Base-by-base conservation (phyloP, 2,113 vertebrate species). In the Colius striatus region DNA sequence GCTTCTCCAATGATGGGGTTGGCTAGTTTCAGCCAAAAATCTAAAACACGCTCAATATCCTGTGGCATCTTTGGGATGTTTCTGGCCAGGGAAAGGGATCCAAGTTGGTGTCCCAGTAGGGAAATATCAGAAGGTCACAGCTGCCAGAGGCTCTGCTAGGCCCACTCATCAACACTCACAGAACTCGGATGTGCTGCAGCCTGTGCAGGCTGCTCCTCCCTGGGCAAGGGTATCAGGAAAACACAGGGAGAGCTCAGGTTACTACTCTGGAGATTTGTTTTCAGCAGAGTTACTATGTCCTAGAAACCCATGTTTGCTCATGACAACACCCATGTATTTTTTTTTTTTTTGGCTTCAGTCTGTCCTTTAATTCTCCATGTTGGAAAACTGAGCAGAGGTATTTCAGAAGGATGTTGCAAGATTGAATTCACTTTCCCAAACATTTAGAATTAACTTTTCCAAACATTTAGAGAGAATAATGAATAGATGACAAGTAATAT, bases 381-480 rank as follows among this genome's bases (percentile, higher is more conserved):
- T 60, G 4, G 14, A 89, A 91, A 75, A 89, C 4, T 65, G 36
- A 73, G 60, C 22, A 85, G 61, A 81, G 16, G 6, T 68, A 67
- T 19, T 81, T 89, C 53, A 41, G 65, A 76, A 18, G 18, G 8
- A 15, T 65, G 30, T 25, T 75, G 26, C 5, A 6, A 84, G 19
- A 73, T 82, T 68, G 92, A 81, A 60, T 84, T 84, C 87, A 38
- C 41, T 91, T 85, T 63, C 79, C 17, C 13, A 89, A 91, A 68
- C 30, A 27, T 58, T 84, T 75, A 29, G 32, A 67, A n/a, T 84
- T 84, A 89, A 38, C 41, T 91, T 85, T 63, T 82, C 17, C 13
- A 89, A 91, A 68, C 30, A 27, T 58, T 84, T 75, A 29, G 32
- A 67, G 20, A 75, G 14, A 45, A n/a, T 79, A 74, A 41, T 27